These are phyloP conservation scores for Prionchulus punctatus DNA, from an alignment of 2,888 invertebrate species.

Conservation along the genomic window DNA sequence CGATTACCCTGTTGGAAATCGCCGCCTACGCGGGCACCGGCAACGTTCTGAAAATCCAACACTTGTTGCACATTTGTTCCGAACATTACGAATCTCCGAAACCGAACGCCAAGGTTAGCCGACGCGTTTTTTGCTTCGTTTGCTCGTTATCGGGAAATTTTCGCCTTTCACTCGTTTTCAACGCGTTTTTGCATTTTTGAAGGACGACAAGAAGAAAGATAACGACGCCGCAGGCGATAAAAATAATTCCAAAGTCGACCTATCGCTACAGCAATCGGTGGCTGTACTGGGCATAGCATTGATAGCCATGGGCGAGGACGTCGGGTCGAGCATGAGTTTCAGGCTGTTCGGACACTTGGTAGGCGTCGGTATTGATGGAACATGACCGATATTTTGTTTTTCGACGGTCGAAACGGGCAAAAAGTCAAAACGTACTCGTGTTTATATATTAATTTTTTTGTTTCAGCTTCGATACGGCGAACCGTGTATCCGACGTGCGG, in stretches of 20 bases:
- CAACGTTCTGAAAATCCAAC: conserved; percentile 94
- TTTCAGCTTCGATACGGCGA: conserved; percentile 81
- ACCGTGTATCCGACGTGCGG: conserved; percentile 85
- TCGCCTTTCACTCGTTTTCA: too few species aligned
- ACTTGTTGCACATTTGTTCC: conserved; percentile 87
- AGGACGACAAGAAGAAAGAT: conserved; percentile 50
- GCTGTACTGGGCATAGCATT: conserved; percentile 93
- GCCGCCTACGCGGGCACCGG: conserved; percentile 97
- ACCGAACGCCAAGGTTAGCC: too few species aligned
- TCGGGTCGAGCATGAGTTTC: conserved; percentile 94
- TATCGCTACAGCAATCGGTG: conserved; percentile 61
- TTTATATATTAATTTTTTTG: too few species aligned
- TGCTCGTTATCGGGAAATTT: neutral
- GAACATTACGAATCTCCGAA: conserved; percentile 67
- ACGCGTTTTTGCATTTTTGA: too few species aligned
- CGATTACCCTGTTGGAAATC: conserved; percentile 84
- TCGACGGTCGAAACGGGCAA: too few species aligned
- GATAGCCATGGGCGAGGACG: conserved; percentile 96
- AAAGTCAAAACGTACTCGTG: too few species aligned
- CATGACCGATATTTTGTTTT: too few species aligned
- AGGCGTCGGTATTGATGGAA: too few species aligned
- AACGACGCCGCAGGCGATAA: too few species aligned
- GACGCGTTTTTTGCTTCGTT: too few species aligned
- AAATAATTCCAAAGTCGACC: conserved; percentile 33
- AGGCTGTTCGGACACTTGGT: conserved; percentile 83